These are phyloP conservation scores for Epirrhoe tristata DNA, from an alignment of 2,888 invertebrate genomes.

Conservation along the genomic window DNA sequence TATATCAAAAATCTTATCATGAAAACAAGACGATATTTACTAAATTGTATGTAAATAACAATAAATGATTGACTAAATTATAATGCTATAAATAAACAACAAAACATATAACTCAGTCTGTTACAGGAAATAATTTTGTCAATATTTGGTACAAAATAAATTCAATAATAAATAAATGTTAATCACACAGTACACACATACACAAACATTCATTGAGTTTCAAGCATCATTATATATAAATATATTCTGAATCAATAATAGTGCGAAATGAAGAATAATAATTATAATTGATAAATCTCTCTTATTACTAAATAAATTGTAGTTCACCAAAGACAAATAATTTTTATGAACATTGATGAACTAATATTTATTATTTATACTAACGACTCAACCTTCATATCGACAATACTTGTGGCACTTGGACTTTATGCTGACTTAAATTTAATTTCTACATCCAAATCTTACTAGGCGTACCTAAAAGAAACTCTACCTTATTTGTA, in stretches of 20 bases:
- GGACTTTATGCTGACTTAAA: constrained; percentile 28
- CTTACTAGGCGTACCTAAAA: constrained; percentile 14
- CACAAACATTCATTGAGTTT: constrained; percentile 22
- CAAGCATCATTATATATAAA: constrained; percentile 16
- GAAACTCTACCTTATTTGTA: constrained; percentile 25
- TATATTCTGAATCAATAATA: constrained; percentile 20
- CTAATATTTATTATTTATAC: constrained; percentile 16
- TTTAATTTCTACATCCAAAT: constrained; percentile 21
- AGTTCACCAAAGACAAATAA: constrained; percentile 13
- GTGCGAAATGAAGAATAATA: constrained; percentile 9
- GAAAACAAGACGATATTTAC: constrained; percentile 32
- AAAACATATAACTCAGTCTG: constrained; percentile 43
- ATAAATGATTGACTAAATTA: constrained; percentile 26
- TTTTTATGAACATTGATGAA: constrained; percentile 5
- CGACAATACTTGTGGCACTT: constrained; percentile 33
- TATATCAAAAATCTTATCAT: constrained; percentile 23
- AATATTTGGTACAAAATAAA: constrained; percentile 41
- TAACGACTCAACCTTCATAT: constrained; percentile 17
- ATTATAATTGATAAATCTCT: constrained; percentile 5
- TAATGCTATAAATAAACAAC: constrained; percentile 31
- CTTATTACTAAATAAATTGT: constrained; percentile 11
- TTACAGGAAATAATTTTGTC: constrained; percentile 42
- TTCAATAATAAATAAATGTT: constrained; percentile 24
- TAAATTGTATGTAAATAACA: constrained; percentile 19
- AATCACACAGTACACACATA: constrained; percentile 36